These are phyloP conservation scores for Andrena cerasifolii DNA, from an alignment of 1,140 invertebrate genomes.

Conservation along the genomic window DNA sequence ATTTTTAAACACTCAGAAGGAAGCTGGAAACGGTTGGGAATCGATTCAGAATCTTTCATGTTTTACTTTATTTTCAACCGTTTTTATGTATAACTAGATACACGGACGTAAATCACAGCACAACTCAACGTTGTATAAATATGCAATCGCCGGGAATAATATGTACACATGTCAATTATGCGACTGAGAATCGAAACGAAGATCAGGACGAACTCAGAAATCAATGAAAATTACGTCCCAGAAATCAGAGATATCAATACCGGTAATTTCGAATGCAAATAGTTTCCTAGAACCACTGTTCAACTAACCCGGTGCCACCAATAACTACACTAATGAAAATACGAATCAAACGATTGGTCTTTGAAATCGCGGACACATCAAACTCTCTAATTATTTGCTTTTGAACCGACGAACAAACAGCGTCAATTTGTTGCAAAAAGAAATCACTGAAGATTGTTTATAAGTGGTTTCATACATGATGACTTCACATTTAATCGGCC, in stretches of 20 bases:
- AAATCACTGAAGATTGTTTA: background rate
- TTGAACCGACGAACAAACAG: background rate
- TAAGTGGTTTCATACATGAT: background rate
- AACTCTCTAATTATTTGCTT: background rate
- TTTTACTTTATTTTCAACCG: slow-evolving; percentile 51
- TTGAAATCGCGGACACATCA: background rate
- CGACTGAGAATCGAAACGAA: slow-evolving; percentile 9
- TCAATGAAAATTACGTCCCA: slow-evolving; percentile 17
- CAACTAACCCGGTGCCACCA: slow-evolving; percentile 17
- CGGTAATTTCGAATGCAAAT: background rate
- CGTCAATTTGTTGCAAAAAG: background rate
- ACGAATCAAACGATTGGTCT: background rate
- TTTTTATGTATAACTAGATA: slow-evolving; percentile 56
- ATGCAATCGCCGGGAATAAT: slow-evolving; percentile 34
- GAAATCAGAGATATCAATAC: background rate
- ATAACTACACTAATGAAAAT: slow-evolving; percentile 9
- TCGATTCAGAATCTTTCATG: too few relatives aligned
- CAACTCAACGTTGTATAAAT: slow-evolving; percentile 55
- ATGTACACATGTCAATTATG: slow-evolving; percentile 24
- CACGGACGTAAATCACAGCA: slow-evolving; percentile 65
- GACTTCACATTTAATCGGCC: background rate
- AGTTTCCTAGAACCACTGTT: background rate
- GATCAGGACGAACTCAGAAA: background rate
- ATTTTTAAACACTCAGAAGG: too few relatives aligned
- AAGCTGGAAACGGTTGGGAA: too few relatives aligned